Conservation (phyloP, 2,113 vertebrate genomes). For the Triplophysa dalaica region DNA sequence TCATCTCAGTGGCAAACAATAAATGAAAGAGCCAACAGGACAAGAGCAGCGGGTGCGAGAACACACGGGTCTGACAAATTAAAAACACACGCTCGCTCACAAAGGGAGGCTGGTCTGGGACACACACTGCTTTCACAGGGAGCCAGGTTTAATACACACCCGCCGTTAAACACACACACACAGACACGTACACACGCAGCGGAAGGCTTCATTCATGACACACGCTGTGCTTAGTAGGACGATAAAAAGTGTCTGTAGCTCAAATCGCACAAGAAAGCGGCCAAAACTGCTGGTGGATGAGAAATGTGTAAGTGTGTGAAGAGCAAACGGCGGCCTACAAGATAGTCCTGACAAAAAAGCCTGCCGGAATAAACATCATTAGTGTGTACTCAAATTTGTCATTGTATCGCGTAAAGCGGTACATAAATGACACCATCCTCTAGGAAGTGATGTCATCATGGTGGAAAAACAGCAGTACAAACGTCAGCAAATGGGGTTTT, state of each 20-base stretch:
- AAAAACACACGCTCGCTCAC: constrained; percentile 7
- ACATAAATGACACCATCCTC: no score
- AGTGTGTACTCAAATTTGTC: no score
- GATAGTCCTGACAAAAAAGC: no score
- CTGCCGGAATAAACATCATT: no score
- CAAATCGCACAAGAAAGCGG: background rate
- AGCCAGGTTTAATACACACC: background rate
- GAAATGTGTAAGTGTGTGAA: background rate
- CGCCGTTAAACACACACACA: background rate
- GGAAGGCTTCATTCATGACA: constrained; percentile 7
- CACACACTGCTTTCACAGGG: constrained; percentile 4
- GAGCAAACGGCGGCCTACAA: no score
- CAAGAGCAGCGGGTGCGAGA: constrained; percentile 11
- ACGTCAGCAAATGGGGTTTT: no score
- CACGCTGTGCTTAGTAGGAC: constrained; percentile 27
- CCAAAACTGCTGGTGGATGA: background rate
- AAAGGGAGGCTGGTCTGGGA: background rate
- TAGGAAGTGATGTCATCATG: no score
- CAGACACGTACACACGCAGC: background rate
- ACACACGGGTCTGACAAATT: constrained; percentile 29
- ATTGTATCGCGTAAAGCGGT: no score
- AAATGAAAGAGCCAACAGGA: constrained; percentile 34
- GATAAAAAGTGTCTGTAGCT: constrained; percentile 3
- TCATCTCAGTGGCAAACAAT: constrained; percentile 42
- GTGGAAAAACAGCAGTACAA: no score